Evolutionary conservation across 1,140 invertebrate genomes (phyloP), one percentile per base, ranked within the genome.

Genomic region (Drosophila dunni): DNA sequence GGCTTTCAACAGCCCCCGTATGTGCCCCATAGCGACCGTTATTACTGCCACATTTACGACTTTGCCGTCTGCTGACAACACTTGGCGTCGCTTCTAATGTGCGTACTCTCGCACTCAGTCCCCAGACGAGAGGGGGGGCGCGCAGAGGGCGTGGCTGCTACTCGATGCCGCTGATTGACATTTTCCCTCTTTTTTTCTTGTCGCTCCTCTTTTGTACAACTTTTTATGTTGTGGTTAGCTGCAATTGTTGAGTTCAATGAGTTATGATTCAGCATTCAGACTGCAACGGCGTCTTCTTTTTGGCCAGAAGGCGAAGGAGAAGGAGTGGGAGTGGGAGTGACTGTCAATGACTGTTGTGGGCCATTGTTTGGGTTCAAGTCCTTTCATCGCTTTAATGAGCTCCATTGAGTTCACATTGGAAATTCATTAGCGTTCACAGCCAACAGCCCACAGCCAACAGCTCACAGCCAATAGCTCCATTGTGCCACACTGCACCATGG

Each of bases 41-140:
- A 75, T 86, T 86, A 85, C 81, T 78, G 69, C 82, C 61, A 81
- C 82, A 86, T 85, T 85, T 81, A 85, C 82, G 82, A 85, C 66
- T 70, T 13, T 36, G 42, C 24, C 57, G 64, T 42, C 62, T 46
- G 67, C 75, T 69, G 75, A 60, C 81, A 46, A 20, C 50, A 58
- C 46, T 74, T 50, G 69, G 61, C 66, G 60, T 54, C 66, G 45
- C 81, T 66, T 10, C 71, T 40, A 50, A 72, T 72, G 69, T 72
- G 69, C 68, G 64, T 73, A 64, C 44, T 53, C 63, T 53, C 63
- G 60, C 67, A 64, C 67, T 64, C 46, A 36, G 61, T 7, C 13
- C 9, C 8, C 6, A 36, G 7, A 10, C 17, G 15, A 9, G n/a
- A 24, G 7, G 38, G 17, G n/a, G 42, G 10, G 36, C 38, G 20